Evolutionary conservation across 1,140 invertebrate species (phyloP).

Genomic region (Himalopsyche phryganea): DNA sequence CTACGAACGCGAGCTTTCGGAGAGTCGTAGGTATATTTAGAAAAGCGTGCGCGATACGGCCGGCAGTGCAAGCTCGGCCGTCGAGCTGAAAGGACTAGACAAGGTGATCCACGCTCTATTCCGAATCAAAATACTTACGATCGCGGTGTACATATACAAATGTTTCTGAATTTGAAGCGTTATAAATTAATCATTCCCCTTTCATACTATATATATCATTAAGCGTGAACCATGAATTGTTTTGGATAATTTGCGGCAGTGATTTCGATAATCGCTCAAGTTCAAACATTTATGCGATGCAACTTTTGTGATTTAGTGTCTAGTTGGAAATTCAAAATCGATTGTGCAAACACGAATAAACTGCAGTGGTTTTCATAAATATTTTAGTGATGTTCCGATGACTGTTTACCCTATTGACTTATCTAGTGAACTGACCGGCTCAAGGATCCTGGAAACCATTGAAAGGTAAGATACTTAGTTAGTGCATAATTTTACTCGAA

Average conservation of each 20-base stretch:
- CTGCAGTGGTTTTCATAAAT: slow-evolving; percentile 17
- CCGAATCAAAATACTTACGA: slow-evolving; percentile 11
- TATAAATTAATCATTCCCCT: background rate
- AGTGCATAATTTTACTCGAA: too few relatives aligned
- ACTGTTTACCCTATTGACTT: slow-evolving; percentile 11
- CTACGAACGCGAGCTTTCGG: slow-evolving; percentile 13
- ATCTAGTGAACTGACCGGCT: slow-evolving; percentile 6
- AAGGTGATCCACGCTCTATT: background rate
- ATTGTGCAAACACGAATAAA: slow-evolving; percentile 22
- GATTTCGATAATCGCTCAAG: background rate
- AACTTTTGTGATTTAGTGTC: slow-evolving; percentile 20
- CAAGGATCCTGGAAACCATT: too few relatives aligned
- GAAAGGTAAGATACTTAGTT: too few relatives aligned
- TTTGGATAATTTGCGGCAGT: background rate
- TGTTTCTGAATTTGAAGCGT: background rate
- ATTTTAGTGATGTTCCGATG: slow-evolving; percentile 13
- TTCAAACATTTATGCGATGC: slow-evolving; percentile 3
- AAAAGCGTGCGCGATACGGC: slow-evolving; percentile 23
- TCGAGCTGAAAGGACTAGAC: slow-evolving; percentile 16
- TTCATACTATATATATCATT: background rate
- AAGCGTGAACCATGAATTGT: background rate
- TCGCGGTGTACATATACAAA: slow-evolving; percentile 9
- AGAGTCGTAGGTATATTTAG: slow-evolving; percentile 25
- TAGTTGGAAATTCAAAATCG: slow-evolving; percentile 16
- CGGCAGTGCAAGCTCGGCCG: slow-evolving; percentile 29